phyloP scores from a whole-genome alignment of 2,888 invertebrate species.

The Nomada goodeniana region DNA sequence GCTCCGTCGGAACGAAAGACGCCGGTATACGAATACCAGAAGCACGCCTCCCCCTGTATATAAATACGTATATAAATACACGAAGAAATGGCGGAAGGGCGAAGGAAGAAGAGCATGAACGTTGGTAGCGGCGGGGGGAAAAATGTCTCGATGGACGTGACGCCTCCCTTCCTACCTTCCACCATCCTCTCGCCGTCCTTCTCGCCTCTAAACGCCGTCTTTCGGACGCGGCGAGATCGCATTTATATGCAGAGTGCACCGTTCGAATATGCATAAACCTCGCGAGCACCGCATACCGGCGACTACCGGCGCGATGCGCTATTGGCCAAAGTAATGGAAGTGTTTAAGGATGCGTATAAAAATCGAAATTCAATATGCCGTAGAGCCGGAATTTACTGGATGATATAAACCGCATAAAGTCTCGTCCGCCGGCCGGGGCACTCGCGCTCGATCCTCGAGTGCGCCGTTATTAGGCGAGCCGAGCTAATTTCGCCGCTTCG shows the following conservation, averaged over 20 bases:
- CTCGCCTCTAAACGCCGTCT: constrained; percentile 61
- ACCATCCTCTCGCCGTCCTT: constrained; percentile 1
- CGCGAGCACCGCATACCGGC: constrained; percentile 60
- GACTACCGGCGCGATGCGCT: constrained; percentile 65
- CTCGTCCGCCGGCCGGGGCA: constrained; percentile 5
- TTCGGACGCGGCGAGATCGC: constrained; percentile 64
- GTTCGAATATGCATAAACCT: constrained; percentile 75
- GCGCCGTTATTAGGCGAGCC: neutral
- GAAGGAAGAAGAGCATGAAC: neutral
- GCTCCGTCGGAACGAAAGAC: constrained; percentile 67
- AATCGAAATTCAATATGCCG: constrained; percentile 70
- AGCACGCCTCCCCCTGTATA: constrained; percentile 43
- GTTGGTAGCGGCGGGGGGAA: constrained; percentile 45
- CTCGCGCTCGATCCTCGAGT: neutral
- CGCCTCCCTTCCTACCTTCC: constrained; percentile 7
- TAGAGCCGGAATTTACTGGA: constrained; percentile 58
- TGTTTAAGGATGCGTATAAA: constrained; percentile 67
- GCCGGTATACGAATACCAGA: constrained; percentile 58
- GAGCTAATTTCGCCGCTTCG: constrained; percentile 16
- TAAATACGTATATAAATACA: constrained; percentile 47
- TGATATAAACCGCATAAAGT: constrained; percentile 57
- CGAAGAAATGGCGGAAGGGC: neutral
- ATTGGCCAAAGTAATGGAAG: constrained; percentile 69
- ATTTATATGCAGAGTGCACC: constrained; percentile 73
- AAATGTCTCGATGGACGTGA: constrained; percentile 72